Conservation (phyloP, 2,888 invertebrate genomes). For the Aelia acuminata region DNA sequence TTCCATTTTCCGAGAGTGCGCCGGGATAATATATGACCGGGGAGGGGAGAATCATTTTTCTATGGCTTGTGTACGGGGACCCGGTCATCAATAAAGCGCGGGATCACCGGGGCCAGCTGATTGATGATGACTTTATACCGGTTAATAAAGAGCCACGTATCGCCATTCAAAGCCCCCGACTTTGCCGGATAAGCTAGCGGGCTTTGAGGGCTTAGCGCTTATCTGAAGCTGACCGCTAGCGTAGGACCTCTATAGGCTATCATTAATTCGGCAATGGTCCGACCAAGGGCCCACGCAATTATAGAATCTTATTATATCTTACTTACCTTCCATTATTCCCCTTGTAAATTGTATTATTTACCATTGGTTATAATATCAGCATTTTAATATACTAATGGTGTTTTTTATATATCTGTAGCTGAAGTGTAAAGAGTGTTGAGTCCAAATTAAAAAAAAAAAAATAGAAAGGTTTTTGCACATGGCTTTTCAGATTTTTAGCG, state of each 20-base stretch:
- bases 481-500: too few species aligned
- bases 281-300: conserved; percentile 1
- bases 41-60: conserved; percentile 22
- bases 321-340: neutral
- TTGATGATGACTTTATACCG: conserved; percentile 54
- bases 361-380: neutral
- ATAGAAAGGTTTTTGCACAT: too few species aligned
- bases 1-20: conserved; percentile 38
- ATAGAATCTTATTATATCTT: conserved; percentile 16
- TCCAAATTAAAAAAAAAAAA: too few species aligned
- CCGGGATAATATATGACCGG: conserved; percentile 23
- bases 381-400: neutral
- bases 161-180: conserved; percentile 31
- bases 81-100: conserved; percentile 39
- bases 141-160: conserved; percentile 52
- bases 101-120: conserved; percentile 37
- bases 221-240: conserved; percentile 16
- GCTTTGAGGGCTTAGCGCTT: conserved; percentile 36
- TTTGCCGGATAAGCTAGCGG: conserved; percentile 26
- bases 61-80: conserved; percentile 31
- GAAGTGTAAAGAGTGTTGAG: too few species aligned
- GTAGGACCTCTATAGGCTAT: neutral
- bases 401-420: neutral
- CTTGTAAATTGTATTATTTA: neutral
- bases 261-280: conserved; percentile 16